These are phyloP conservation scores for Rhinoderma darwinii DNA, from an alignment of 2,113 vertebrate genomes.

Conservation along the genomic window DNA sequence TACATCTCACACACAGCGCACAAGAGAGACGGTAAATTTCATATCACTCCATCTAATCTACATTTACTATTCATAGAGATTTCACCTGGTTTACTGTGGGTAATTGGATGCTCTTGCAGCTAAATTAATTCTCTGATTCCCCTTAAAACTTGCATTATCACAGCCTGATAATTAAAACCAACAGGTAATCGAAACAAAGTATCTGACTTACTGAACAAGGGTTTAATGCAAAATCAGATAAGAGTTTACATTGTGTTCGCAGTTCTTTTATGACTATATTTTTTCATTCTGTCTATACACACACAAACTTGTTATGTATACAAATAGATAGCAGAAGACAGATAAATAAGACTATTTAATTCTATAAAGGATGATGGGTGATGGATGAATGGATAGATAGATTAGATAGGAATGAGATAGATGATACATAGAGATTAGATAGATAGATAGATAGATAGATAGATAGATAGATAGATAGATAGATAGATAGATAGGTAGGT, in stretches of 20 bases:
- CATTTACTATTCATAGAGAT: constrained; percentile 59
- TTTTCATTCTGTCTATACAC: neutral
- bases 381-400: too few relatives aligned
- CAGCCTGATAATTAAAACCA: constrained; percentile 54
- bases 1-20: constrained; percentile 42
- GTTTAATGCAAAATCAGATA: constrained; percentile 29
- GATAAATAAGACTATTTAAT: neutral
- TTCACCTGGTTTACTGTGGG: constrained; percentile 58
- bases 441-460: too few relatives aligned
- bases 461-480: too few relatives aligned
- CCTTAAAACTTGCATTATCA: constrained; percentile 52
- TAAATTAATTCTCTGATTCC: constrained; percentile 57
- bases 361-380: too few relatives aligned
- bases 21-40: constrained; percentile 54
- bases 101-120: constrained; percentile 54
- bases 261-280: neutral
- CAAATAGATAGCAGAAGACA: neutral
- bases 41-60: constrained; percentile 56
- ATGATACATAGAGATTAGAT: too few relatives aligned
- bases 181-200: constrained; percentile 51
- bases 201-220: constrained; percentile 34
- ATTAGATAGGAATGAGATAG: too few relatives aligned
- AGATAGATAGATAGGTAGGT: too few relatives aligned
- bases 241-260: neutral
- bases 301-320: too few relatives aligned